Conservation (phyloP, 64 coral and sea anemone species). For the Dendrophyllia cribrosa region DNA sequence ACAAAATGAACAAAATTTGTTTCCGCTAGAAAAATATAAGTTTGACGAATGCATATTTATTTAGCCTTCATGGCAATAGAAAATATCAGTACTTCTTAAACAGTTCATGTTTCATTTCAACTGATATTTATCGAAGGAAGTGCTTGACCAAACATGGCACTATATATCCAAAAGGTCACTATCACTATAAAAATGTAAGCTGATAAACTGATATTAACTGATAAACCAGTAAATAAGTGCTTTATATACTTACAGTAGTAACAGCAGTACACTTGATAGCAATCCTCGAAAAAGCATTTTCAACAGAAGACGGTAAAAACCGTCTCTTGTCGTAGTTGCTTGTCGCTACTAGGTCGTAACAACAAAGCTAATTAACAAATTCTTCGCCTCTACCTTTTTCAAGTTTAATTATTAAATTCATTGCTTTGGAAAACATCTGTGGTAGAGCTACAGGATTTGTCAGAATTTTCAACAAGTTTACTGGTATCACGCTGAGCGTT, state of each 20-base stretch:
- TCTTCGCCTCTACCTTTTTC: neutral
- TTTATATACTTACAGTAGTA: constrained; percentile 40
- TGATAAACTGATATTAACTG: neutral
- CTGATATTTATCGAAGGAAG: neutral
- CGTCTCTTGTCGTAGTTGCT: neutral
- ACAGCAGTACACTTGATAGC: constrained; percentile 12
- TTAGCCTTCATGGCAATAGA: too few relatives aligned
- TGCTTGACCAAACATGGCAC: neutral
- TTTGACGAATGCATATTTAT: too few relatives aligned
- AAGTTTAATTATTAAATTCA: constrained; percentile 36
- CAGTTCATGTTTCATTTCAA: too few relatives aligned
- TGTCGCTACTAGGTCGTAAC: neutral
- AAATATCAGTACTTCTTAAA: too few relatives aligned
- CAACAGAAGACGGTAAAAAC: constrained; percentile 28
- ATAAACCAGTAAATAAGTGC: neutral
- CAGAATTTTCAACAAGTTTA: neutral
- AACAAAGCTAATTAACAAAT: constrained; percentile 17
- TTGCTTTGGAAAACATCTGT: constrained; percentile 20
- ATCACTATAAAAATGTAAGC: neutral
- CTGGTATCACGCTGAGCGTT: neutral
- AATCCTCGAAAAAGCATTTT: neutral
- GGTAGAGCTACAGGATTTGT: neutral
- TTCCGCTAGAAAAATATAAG: too few relatives aligned
- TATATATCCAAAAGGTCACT: neutral
- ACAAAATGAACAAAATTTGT: too few relatives aligned